Evolutionary conservation across 2,797 vertebrate genomes (phyloP), one percentile per base, ranked within the genome.

Genomic region (Botia kubotai): DNA sequence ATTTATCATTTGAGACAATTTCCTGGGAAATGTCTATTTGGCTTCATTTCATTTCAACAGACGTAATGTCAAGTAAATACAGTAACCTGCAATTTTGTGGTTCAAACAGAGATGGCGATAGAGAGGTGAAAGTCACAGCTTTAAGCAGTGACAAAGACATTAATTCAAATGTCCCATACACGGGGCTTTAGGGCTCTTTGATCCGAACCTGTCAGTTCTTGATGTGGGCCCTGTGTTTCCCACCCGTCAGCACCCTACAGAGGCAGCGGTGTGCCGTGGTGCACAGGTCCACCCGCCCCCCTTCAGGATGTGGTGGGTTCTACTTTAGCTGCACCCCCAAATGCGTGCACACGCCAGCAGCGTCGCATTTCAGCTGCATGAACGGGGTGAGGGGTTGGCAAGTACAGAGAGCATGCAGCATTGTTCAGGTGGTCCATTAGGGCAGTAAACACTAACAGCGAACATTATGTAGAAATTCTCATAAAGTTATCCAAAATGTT

Each of bases 391-490:
- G 75, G 83, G 80, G 82, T 69, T 50, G 69, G 48, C 62, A 26
- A 8, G 19, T 58, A 10, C 39, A 60, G 21, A 4, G 13, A 11
- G 62, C 10, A 60, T 8, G 87, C 85, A 83, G 13, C 3, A 88
- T 90, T 93, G 91, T 90, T 91, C 81, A 90, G 85, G 89, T 50
- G 87, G 90, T 90, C 90, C 90, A 82, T 90, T 89, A 91, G 92
- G 92, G 93, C 92, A 92, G 88, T 93, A 93, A 92, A 93, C 87
- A 10, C 43, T 46, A 46, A 46, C 43, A 46, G 43, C 1, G 43
- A 46, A 46, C 43, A 2, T 88, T 23, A 72, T 89, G 67, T 67
- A 62, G 63, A 72, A 62, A 75, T 33, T 33, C 33, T 33, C 4
- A 26, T 26, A 26, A 26, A 26, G 39, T 43, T 43, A 43, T 43